phyloP scores from a whole-genome alignment of 2,113 vertebrate genomes.

The Lamprologus tigripictilis region DNA sequence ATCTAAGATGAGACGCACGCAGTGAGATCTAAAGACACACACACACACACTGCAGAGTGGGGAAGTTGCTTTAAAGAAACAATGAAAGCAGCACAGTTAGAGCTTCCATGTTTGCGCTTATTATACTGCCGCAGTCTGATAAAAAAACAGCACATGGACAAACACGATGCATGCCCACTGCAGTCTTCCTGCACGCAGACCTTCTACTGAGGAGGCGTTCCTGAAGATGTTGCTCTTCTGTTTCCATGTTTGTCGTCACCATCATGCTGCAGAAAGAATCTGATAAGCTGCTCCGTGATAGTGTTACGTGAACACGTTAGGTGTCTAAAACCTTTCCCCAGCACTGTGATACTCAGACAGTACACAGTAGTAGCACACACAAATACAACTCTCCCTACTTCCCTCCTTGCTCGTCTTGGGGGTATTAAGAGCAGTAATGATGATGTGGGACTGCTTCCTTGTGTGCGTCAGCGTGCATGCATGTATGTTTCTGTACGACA shows the following conservation, averaged over 20 bases:
- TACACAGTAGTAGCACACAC: neutral
- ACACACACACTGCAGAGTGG: neutral
- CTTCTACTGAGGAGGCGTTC: neutral
- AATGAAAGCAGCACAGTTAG: conserved; percentile 37
- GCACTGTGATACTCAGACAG: neutral
- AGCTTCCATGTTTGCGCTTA: conserved; percentile 45
- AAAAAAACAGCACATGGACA: neutral
- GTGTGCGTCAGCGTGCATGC: neutral
- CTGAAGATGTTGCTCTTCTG: neutral
- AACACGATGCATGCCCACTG: neutral
- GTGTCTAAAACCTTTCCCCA: neutral
- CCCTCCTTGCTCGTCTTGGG: neutral
- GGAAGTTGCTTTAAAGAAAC: conserved; percentile 24
- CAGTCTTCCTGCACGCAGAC: neutral
- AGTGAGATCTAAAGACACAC: neutral
- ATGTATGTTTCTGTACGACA: conserved; percentile 16
- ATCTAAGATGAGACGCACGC: neutral
- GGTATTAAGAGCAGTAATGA: conserved; percentile 46
- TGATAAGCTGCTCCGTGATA: neutral
- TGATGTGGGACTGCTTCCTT: conserved; percentile 19
- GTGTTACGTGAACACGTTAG: neutral
- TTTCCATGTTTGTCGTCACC: neutral
- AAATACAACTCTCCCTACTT: neutral
- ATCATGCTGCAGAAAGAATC: neutral
- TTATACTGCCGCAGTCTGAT: conserved; percentile 25